phyloP scores from a whole-genome alignment of 2,113 vertebrate species.

The Epinephelus lanceolatus region DNA sequence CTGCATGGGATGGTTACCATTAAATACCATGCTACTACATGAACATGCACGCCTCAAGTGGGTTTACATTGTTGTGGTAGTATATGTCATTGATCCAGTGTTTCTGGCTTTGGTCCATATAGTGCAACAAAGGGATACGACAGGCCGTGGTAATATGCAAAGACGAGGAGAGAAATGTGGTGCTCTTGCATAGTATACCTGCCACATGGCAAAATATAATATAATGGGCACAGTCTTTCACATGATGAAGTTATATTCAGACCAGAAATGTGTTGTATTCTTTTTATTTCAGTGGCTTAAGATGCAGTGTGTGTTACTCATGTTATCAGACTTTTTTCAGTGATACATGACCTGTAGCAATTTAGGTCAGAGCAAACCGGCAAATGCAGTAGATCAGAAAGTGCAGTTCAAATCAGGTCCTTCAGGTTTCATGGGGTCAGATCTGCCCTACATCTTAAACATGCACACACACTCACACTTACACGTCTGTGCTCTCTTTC shows the following conservation, averaged over 20 bases:
- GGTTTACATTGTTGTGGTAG: not conserved
- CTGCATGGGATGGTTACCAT: not conserved
- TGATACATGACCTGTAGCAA: not conserved
- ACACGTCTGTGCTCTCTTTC: constrained; percentile 23
- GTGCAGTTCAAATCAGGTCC: constrained; percentile 20
- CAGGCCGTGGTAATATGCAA: not conserved
- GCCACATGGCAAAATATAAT: not conserved
- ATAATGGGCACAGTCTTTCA: not conserved
- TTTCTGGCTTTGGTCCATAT: not conserved
- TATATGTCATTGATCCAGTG: not conserved
- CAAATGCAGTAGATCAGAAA: not conserved
- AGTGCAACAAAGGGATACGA: not conserved
- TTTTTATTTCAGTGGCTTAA: not conserved
- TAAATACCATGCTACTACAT: not conserved
- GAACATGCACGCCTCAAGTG: not conserved
- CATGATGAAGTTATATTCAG: not conserved
- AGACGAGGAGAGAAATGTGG: not conserved
- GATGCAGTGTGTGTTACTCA: not conserved
- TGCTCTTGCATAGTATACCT: not conserved
- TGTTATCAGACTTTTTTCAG: not conserved
- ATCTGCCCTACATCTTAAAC: not conserved
- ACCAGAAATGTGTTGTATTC: not conserved
- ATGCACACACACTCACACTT: not conserved
- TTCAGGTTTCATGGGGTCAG: not conserved
- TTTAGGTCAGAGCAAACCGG: not conserved